phyloP scores from a whole-genome alignment of 2,113 vertebrate species.

The Paradisaea rubra region DNA sequence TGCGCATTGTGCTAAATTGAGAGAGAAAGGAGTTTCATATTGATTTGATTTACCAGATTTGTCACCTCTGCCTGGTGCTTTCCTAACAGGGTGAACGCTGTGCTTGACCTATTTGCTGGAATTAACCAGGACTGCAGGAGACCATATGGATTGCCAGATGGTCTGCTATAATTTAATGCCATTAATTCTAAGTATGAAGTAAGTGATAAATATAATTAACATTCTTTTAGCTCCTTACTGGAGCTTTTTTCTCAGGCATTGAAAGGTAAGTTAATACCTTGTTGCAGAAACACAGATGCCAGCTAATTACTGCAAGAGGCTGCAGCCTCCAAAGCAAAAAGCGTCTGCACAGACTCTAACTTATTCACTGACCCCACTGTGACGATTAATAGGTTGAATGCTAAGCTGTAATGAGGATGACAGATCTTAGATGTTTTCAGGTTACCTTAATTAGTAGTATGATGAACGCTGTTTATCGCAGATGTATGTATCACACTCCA shows the following conservation, averaged over 20 bases:
- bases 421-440: conserved; percentile 64
- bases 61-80: conserved; percentile 54
- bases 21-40: not conserved
- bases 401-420: conserved; percentile 67
- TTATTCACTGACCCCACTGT: conserved; percentile 59
- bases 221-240: conserved; percentile 65
- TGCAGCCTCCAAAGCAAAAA: conserved; percentile 55
- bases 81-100: conserved; percentile 60
- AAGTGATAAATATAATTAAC: conserved; percentile 73
- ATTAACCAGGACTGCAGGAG: conserved; percentile 61
- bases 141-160: conserved; percentile 77
- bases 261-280: conserved; percentile 70
- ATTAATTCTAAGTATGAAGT: conserved; percentile 71
- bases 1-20: not conserved
- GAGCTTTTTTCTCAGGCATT: conserved; percentile 42
- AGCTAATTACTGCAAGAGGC: conserved; percentile 71
- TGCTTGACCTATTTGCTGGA: conserved; percentile 71
- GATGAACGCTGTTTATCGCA: conserved; percentile 24
- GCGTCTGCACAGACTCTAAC: conserved; percentile 36
- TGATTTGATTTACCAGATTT: conserved; percentile 49
- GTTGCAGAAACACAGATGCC: conserved; percentile 67
- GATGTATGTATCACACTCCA: not conserved
- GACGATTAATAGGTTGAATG: conserved; percentile 71
- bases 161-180: conserved; percentile 67
- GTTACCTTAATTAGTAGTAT: conserved; percentile 62